A percentile compares a stretch with the other conserved stretches of the same genome.
Conservation (phyloP, 1,140 invertebrate genomes). For the Drosophila subpulchrella region DNA sequence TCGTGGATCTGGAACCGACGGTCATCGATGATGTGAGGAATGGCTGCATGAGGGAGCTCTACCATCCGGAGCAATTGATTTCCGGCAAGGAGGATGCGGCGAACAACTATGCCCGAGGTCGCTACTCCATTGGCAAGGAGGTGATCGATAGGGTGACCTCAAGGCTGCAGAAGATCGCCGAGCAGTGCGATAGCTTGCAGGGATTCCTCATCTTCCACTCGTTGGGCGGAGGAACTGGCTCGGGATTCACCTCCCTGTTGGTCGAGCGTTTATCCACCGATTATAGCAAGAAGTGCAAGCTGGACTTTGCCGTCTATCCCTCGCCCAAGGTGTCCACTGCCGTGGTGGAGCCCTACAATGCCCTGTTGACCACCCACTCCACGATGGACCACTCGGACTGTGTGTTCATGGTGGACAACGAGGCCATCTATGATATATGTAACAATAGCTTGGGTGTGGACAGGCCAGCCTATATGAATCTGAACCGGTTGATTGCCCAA, state of each 20-base stretch:
- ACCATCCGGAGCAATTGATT: slow-evolving; percentile 90
- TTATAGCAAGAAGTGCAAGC: slow-evolving; percentile 88
- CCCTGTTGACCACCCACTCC: slow-evolving; percentile 91
- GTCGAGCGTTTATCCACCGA: slow-evolving; percentile 88
- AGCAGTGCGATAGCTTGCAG: slow-evolving; percentile 92
- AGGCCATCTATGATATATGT: slow-evolving; percentile 94
- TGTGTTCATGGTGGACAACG: slow-evolving; percentile 94
- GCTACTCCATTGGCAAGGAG: slow-evolving; percentile 92
- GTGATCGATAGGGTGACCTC: slow-evolving; percentile 90
- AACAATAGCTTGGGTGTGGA: slow-evolving; percentile 89
- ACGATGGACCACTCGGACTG: slow-evolving; percentile 92
- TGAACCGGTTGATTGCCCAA: slow-evolving; percentile 90
- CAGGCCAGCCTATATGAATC: slow-evolving; percentile 90
- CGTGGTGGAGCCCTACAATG: slow-evolving; percentile 95
- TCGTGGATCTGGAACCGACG: slow-evolving; percentile 86
- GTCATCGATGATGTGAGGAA: slow-evolving; percentile 87
- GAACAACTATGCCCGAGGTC: slow-evolving; percentile 92
- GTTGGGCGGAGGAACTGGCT: slow-evolving; percentile 92
- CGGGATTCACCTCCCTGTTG: slow-evolving; percentile 89
- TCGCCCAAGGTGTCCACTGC: slow-evolving; percentile 92
- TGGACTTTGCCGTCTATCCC: slow-evolving; percentile 91
- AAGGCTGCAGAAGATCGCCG: slow-evolving; percentile 89
- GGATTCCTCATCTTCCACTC: slow-evolving; percentile 93
- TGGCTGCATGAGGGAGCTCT: slow-evolving; percentile 87
- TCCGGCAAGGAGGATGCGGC: slow-evolving; percentile 93